Conservation (phyloP, 2,113 vertebrate genomes). For the Rhegmatorhina hoffmannsi region DNA sequence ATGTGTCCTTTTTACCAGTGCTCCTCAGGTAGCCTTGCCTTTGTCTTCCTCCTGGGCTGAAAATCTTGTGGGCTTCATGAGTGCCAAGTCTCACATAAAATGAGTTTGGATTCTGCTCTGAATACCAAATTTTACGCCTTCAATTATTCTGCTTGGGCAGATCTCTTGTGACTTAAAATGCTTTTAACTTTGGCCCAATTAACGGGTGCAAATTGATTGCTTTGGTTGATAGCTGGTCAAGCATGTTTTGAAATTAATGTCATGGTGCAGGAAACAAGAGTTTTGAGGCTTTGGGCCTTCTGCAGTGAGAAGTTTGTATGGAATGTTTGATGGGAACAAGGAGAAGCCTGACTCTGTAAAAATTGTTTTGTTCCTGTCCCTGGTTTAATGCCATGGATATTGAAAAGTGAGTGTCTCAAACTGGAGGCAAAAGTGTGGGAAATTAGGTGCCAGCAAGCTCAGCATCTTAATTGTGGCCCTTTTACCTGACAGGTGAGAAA, state of each 20-base stretch:
- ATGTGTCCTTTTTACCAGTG: background rate
- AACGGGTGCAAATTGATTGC: background rate
- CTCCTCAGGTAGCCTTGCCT: background rate
- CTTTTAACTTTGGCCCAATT: background rate
- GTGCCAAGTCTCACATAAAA: no score
- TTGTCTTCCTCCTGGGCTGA: background rate
- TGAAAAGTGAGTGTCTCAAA: background rate
- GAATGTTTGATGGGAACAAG: background rate
- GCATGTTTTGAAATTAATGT: background rate
- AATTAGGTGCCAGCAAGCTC: background rate
- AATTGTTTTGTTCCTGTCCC: background rate
- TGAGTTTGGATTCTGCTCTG: background rate
- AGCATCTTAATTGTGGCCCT: background rate
- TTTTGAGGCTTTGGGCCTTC: background rate
- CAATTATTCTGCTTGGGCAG: background rate
- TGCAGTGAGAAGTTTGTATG: background rate
- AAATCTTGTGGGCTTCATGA: no score
- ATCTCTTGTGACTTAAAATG: background rate
- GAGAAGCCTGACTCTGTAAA: background rate
- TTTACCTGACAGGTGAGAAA: background rate
- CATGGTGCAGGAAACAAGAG: background rate
- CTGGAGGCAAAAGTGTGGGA: background rate
- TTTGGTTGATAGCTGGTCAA: background rate
- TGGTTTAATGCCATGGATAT: background rate
- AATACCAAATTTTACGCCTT: background rate